Conservation (phyloP, 1,140 invertebrate species). For the Antheraea mylitta region DNA sequence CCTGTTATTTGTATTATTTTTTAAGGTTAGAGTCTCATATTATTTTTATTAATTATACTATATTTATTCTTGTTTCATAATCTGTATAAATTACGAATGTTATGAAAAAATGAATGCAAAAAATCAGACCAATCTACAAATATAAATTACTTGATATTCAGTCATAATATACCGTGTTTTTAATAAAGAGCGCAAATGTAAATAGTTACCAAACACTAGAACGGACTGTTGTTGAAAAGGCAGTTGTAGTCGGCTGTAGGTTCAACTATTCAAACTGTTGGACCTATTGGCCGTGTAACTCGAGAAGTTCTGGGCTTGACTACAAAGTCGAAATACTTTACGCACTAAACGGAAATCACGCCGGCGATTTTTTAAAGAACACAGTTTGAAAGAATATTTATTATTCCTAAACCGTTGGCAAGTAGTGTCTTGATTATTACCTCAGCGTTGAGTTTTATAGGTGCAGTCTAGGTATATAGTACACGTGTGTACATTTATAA, state of each 20-base stretch:
- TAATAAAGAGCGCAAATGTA: background rate
- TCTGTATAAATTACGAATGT: too few relatives aligned
- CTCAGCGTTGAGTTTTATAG: too few relatives aligned
- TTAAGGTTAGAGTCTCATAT: too few relatives aligned
- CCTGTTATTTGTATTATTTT: too few relatives aligned
- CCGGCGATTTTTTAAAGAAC: background rate
- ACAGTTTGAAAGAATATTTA: background rate
- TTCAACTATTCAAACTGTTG: constrained; percentile 18
- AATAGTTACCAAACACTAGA: background rate
- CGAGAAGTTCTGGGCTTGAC: constrained; percentile 1
- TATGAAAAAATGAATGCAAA: too few relatives aligned
- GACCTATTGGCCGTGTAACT: constrained; percentile 15
- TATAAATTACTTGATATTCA: background rate
- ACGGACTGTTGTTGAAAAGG: constrained; percentile 3
- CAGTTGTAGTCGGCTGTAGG: constrained; percentile 10
- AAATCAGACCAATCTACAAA: background rate
- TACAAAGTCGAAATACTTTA: constrained; percentile 13
- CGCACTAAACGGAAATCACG: background rate
- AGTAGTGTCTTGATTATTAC: too few relatives aligned
- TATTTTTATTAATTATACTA: too few relatives aligned
- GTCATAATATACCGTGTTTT: background rate
- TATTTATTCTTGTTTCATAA: too few relatives aligned
- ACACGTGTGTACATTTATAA: too few relatives aligned
- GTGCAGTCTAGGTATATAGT: too few relatives aligned
- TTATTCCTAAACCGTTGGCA: background rate